Conservation (phyloP, 2,888 invertebrate genomes). For the Incurvaria masculella region DNA sequence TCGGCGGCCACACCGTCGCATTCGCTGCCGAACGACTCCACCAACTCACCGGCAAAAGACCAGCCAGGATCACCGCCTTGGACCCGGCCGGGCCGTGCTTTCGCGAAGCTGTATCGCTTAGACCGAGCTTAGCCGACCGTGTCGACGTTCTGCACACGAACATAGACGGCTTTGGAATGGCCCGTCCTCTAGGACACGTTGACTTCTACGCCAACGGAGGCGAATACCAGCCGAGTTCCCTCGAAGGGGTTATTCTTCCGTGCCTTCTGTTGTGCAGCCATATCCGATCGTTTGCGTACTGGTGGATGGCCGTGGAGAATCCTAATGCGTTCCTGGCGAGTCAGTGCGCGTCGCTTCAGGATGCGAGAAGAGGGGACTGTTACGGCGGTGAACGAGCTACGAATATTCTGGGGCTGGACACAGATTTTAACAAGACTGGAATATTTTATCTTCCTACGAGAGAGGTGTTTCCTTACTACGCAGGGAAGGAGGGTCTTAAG, state of each 20-base stretch:
- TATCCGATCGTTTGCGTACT: conserved; percentile 34
- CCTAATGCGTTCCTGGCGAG: conserved; percentile 34
- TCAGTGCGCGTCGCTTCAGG: conserved; percentile 28
- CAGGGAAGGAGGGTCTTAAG: conserved; percentile 29
- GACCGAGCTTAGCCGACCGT: conserved; percentile 27
- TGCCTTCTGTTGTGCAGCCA: conserved; percentile 44
- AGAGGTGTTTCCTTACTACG: conserved; percentile 29
- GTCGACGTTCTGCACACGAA: conserved; percentile 44
- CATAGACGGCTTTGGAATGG: conserved; percentile 43
- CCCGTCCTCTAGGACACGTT: conserved; percentile 35
- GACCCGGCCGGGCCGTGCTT: conserved; percentile 50
- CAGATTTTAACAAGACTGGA: conserved; percentile 35
- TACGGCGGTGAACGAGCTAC: conserved; percentile 22
- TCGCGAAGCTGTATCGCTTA: conserved; percentile 29
- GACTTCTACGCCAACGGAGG: conserved; percentile 48
- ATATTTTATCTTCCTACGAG: conserved; percentile 37
- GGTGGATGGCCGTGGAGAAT: conserved; percentile 26
- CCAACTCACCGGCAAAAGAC: conserved; percentile 29
- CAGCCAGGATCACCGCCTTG: conserved; percentile 33
- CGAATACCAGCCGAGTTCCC: conserved; percentile 38
- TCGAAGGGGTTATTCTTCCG: conserved; percentile 32
- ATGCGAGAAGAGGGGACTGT: conserved; percentile 33
- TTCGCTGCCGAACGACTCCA: conserved; percentile 30
- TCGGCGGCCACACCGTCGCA: conserved; percentile 42
- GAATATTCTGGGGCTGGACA: conserved; percentile 34